Percentiles rank a stretch among this genome's conserved stretches.
Evolutionary conservation across 2,797 vertebrate species (phyloP).

Genomic region (Chaetodon trifasciatus): DNA sequence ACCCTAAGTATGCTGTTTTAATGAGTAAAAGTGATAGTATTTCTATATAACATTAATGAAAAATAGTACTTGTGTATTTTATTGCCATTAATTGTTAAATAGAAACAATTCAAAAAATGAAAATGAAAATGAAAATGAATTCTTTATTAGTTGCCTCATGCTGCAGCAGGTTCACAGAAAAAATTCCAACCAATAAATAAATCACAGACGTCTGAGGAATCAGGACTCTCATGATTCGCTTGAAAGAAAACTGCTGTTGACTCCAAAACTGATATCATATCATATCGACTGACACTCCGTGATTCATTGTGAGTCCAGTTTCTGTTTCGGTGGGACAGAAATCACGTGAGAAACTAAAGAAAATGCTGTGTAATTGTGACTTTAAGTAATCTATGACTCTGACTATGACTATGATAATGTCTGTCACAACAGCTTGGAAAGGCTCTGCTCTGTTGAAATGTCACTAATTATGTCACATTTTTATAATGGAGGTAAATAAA

Average conservation of each 20-base stretch:
- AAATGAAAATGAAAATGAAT: too few relatives aligned
- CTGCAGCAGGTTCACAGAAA: neutral
- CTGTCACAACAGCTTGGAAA: conserved; percentile 1
- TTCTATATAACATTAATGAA: neutral
- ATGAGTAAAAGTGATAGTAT: neutral
- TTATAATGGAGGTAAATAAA: conserved; percentile 7
- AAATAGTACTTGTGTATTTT: neutral
- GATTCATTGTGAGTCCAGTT: neutral
- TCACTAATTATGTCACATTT: conserved; percentile 18
- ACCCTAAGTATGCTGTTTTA: neutral
- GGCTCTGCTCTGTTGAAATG: conserved; percentile 14
- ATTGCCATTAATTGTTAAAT: neutral
- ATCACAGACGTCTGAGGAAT: neutral
- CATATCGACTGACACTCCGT: neutral
- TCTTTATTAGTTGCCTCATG: neutral
- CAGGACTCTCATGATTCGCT: neutral
- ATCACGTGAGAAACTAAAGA: neutral
- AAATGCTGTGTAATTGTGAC: conserved; percentile 8
- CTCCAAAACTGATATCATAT: neutral
- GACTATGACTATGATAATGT: too few relatives aligned
- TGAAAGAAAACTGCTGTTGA: neutral
- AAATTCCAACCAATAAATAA: neutral
- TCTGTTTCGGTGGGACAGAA: conserved; percentile 12
- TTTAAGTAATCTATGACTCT: conserved; percentile 7
- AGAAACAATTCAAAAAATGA: neutral